Evolutionary conservation across 1,140 invertebrate species (phyloP), one percentile per base, ranked within the genome.

Genomic region (Dinoponera quadriceps): DNA sequence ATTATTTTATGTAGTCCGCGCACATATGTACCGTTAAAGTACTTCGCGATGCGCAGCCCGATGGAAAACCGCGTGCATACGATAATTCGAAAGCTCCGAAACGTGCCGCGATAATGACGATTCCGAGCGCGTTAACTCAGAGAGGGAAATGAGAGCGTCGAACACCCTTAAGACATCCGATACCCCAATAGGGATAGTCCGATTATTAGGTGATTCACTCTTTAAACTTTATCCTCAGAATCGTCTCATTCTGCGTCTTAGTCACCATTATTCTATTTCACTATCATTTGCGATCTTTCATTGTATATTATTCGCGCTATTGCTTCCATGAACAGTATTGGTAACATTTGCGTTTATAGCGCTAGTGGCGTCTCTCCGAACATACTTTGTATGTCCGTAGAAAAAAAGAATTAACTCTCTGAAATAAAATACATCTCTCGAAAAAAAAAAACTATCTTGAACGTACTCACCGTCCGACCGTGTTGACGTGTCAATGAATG

Each of bases 1-100:
- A 88, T 88, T 88, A 88, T 88, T 88, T 88, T 85, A 85, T 88
- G 83, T 85, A 60, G 84, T 88, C 51, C 68, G 55, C 55, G 51
- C 66, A 74, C 71, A 66, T 49, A 75, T 55, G 54, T 44, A 57
- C 22, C 27, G 75, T 84, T 65, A 82, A 77, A 78, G 80, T 59
- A 80, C 54, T 59, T 55, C 59, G 66, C 69, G 54, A 69, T 73
- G 55, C 69, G 80, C 25, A 48, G 22, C 29, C 49, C 22, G 54
- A 54, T 51, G 55, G 44, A 33, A n/a, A 0, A 13, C 18, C n/a
- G 54, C 49, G 48, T 44, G 22, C 48, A 18, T 54, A 51, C 74
- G 71, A 88, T 82, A 85, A 88, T 86, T 71, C 66, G 83, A 66
- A 78, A 65, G 82, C 75, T 62, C 62, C 72, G 72, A 73, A 88